Conservation (phyloP, 2,888 invertebrate species). For the Hesperia comma region DNA sequence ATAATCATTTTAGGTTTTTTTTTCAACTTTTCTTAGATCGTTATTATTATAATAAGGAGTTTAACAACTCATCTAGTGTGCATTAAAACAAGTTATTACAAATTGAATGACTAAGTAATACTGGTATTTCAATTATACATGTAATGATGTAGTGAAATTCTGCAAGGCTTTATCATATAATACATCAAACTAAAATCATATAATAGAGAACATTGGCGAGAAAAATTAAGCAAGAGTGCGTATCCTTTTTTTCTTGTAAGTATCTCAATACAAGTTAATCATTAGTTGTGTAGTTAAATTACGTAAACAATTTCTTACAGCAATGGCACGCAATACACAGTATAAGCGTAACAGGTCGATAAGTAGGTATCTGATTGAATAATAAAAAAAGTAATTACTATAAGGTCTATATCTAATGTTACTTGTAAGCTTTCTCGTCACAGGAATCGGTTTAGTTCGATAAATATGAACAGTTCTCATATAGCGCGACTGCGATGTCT, state of each 20-base stretch:
- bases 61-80: no score
- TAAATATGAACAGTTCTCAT: no score
- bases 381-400: constrained; percentile 30
- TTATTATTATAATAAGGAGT: no score
- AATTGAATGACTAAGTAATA: no score
- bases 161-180: no score
- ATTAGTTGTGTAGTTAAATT: constrained; percentile 31
- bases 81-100: no score
- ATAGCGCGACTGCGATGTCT: no score
- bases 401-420: background rate
- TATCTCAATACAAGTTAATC: constrained; percentile 10
- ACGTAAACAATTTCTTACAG: constrained; percentile 27
- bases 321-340: constrained; percentile 27
- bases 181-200: background rate
- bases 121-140: no score
- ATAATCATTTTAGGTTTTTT: no score
- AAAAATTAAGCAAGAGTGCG: background rate
- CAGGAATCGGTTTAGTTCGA: background rate
- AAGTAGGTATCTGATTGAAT: constrained; percentile 30
- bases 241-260: constrained; percentile 16
- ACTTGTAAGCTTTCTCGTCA: background rate
- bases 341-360: constrained; percentile 23
- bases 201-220: background rate
- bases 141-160: no score
- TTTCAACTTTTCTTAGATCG: no score